Base-by-base conservation (phyloP, 2,113 vertebrate genomes). In the Sceloporus undulatus region DNA sequence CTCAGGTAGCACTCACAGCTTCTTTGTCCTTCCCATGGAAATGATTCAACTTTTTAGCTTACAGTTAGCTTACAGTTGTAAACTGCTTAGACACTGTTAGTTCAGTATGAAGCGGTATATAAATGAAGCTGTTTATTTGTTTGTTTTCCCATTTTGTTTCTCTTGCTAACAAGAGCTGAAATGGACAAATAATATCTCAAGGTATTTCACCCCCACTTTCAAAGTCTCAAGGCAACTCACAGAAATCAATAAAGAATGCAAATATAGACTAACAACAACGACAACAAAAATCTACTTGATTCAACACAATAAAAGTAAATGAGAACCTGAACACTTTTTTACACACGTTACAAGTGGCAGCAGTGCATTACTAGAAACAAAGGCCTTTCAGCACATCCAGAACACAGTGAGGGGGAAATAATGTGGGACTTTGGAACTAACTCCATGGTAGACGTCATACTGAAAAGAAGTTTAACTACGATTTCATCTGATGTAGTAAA, bases 41-140 rank as follows among this genome's bases (percentile, higher is more conserved):
- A 23, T 84, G 81, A 84, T 73, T 88, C 81, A 78, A 27, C 59
- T 83, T 83, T 77, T 13, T 38, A 34, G 34, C 34, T 34, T 1
- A 34, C 34, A 34, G 34, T 34, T 34, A 34, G 34, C 34, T 34
- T 34, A 34, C 34, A 34, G 34, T 34, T 34, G 34, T 34, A 34
- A 34, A 34, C 34, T 34, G 34, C 34, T 34, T 34, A 34, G 34
- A 34, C 34, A 34, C 34, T 34, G 34, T 34, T 34, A 34, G 34
- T 34, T 34, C 34, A 34, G 34, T 34, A 34, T 34, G 34, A 34
- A 34, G 34, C 34, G 34, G 34, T 34, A 34, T 34, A 34, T 34
- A 34, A 34, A 34, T 34, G 34, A 34, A 34, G 34, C 34, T 34
- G 18, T 2, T 34, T 34, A 1, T 34, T 34, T 34, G 34, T 34